Conservation (phyloP, 2,888 invertebrate genomes). For the Alloscopus bannaensis region DNA sequence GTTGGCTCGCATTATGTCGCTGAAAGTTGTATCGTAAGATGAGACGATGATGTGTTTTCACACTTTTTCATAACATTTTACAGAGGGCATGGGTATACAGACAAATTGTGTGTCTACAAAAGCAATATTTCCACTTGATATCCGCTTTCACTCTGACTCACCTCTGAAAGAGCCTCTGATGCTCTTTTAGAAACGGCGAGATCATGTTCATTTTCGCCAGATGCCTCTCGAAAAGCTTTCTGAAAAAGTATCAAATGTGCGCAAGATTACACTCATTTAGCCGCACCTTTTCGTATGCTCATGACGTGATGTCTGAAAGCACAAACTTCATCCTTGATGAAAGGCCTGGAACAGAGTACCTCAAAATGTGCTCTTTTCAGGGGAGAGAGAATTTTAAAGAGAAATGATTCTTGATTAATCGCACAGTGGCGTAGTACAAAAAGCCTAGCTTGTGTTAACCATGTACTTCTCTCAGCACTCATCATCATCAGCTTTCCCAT, state of each 20-base stretch:
- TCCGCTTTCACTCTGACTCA: background rate
- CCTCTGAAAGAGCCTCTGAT: background rate
- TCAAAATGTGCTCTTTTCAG: too few species aligned
- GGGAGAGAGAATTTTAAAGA: too few species aligned
- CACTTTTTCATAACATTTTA: background rate
- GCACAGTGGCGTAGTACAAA: too few species aligned
- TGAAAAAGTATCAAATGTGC: background rate
- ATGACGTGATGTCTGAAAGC: background rate
- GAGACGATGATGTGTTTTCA: background rate
- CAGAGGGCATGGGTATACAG: background rate
- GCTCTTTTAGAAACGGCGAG: background rate
- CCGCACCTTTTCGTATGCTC: background rate
- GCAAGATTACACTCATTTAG: background rate
- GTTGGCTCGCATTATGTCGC: background rate
- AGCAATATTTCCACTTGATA: background rate
- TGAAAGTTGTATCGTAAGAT: background rate
- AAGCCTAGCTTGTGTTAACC: too few species aligned
- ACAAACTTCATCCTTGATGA: too few species aligned
- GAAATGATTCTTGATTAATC: constrained; percentile 35
- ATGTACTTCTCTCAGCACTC: too few species aligned
- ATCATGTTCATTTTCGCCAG: too few species aligned
- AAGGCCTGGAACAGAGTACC: background rate
- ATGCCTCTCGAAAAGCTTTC: too few species aligned
- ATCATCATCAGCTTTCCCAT: too few species aligned
- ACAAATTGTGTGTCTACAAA: too few species aligned